phyloP scores from a whole-genome alignment of 2,888 invertebrate species.

The Agrilus cyanescens region DNA sequence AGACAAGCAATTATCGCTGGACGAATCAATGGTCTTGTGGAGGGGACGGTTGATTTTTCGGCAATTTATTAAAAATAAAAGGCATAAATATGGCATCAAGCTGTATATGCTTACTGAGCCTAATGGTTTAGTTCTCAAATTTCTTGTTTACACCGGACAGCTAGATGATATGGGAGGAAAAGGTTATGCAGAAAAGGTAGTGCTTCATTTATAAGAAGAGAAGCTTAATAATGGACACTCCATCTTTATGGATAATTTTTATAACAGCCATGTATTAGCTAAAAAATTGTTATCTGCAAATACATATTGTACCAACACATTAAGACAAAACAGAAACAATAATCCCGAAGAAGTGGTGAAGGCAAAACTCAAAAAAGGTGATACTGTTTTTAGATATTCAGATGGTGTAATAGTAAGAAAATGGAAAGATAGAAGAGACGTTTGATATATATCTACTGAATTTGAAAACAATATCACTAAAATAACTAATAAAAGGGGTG shows the following conservation, averaged over 20 bases:
- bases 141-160: conserved; percentile 19
- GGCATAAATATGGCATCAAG: too few relatives aligned
- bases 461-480: neutral
- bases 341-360: too few relatives aligned
- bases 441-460: conserved; percentile 1
- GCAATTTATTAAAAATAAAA: conserved; percentile 19
- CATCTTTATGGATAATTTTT: conserved; percentile 16
- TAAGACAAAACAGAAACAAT: too few relatives aligned
- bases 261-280: too few relatives aligned
- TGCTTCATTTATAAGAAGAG: conserved; percentile 13
- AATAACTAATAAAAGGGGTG: neutral
- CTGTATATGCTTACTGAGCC: conserved; percentile 17
- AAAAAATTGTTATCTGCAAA: too few relatives aligned
- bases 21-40: conserved; percentile 16
- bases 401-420: too few relatives aligned
- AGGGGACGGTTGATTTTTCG: conserved; percentile 16
- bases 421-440: too few relatives aligned
- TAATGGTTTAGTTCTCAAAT: conserved; percentile 15
- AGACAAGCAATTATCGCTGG: conserved; percentile 14
- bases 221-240: conserved; percentile 14
- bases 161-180: conserved; percentile 14
- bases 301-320: too few relatives aligned
- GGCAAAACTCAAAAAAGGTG: too few relatives aligned
- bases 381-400: too few relatives aligned
- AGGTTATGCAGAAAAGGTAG: conserved; percentile 17